A percentile compares a stretch with the other conserved stretches of the same genome.
These are phyloP conservation scores for Uromys caudimaculatus DNA, from an alignment of 2,797 vertebrate genomes.

Conservation along the genomic window DNA sequence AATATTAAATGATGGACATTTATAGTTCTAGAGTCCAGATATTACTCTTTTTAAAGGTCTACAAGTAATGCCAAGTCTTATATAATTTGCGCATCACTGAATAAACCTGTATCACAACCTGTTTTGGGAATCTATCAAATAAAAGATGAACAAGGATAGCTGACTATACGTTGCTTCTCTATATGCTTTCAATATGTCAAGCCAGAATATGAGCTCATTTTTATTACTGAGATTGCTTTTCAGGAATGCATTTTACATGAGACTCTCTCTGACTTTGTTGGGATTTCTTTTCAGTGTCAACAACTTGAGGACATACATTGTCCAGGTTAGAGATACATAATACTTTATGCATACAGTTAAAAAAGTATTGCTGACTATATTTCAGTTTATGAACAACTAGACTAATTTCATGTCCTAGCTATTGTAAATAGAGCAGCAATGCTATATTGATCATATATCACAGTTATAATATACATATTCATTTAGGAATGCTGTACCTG, in stretches of 20 bases:
- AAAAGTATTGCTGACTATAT: neutral
- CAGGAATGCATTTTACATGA: neutral
- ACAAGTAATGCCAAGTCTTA: neutral
- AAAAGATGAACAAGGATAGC: neutral
- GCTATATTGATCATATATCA: neutral
- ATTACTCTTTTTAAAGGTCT: neutral
- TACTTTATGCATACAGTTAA: neutral
- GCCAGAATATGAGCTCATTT: neutral
- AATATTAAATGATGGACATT: neutral
- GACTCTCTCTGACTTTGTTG: neutral
- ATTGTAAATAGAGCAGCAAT: neutral
- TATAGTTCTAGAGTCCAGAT: neutral
- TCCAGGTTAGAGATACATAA: neutral
- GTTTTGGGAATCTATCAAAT: neutral
- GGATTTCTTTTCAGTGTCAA: neutral
- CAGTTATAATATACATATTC: neutral
- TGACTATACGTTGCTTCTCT: neutral
- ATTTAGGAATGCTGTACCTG: neutral
- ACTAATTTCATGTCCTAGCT: neutral
- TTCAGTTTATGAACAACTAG: neutral
- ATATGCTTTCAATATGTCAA: neutral
- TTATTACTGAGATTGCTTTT: neutral
- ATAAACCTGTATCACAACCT: neutral
- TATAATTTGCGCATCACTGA: neutral
- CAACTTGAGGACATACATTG: neutral